A percentile compares a stretch with the other conserved stretches of the same genome.
phyloP scores from a whole-genome alignment of 2,888 invertebrate genomes.

The Melanchra persicariae region DNA sequence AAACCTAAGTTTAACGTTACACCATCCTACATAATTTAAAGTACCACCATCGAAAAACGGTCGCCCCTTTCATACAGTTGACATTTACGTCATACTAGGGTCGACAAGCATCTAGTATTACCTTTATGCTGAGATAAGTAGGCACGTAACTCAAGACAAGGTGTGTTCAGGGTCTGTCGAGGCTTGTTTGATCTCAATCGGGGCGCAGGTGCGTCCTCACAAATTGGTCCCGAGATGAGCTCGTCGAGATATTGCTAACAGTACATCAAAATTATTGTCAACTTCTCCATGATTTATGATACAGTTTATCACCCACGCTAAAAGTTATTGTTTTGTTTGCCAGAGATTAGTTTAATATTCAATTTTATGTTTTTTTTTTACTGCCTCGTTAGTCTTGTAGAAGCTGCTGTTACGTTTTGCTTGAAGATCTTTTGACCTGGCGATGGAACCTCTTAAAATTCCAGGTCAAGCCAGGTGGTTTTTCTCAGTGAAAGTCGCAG shows the following conservation, averaged over 20 bases:
- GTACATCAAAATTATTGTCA: constrained; percentile 81
- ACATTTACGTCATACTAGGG: constrained; percentile 23
- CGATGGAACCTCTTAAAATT: too few relatives aligned
- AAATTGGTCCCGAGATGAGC: constrained; percentile 76
- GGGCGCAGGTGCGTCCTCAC: constrained; percentile 77
- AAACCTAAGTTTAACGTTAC: neutral
- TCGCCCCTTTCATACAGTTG: neutral
- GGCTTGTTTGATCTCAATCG: constrained; percentile 62
- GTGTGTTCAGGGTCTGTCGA: constrained; percentile 18
- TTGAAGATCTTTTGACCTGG: too few relatives aligned
- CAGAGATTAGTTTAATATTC: constrained; percentile 13
- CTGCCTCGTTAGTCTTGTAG: too few relatives aligned
- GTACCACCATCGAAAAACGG: constrained; percentile 1
- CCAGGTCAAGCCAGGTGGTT: too few relatives aligned
- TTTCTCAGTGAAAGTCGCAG: too few relatives aligned
- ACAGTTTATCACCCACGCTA: constrained; percentile 54
- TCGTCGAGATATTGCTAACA: constrained; percentile 70
- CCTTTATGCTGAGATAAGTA: constrained; percentile 33
- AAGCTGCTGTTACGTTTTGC: too few relatives aligned
- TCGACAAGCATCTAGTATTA: constrained; percentile 36
- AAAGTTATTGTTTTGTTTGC: constrained; percentile 40
- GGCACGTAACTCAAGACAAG: constrained; percentile 36
- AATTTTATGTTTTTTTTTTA: neutral
- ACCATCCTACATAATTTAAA: constrained; percentile 15
- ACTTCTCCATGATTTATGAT: constrained; percentile 75